Evolutionary conservation across 2,797 vertebrate species (phyloP).

Genomic region (Alca torda): DNA sequence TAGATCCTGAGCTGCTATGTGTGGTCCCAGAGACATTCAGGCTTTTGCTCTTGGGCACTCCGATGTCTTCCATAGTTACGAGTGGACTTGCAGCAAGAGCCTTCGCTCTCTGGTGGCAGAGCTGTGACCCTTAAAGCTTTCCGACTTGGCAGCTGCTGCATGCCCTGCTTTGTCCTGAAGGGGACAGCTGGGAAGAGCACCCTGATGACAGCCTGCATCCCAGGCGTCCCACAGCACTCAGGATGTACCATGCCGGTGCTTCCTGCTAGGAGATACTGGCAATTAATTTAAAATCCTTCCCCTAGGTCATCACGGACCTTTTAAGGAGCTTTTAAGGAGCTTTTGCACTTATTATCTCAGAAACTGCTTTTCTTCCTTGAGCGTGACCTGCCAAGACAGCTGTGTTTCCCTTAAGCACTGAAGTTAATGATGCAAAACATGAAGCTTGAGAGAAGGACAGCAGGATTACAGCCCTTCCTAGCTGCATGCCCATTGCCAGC

Average conservation of each 20-base stretch:
- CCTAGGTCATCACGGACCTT: neutral
- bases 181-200: neutral
- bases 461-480: neutral
- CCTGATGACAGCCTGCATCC: neutral
- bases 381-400: neutral
- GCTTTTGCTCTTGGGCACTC: neutral
- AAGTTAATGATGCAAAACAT: neutral
- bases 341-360: neutral
- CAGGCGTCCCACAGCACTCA: neutral
- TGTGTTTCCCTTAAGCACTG: constrained; percentile 32
- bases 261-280: neutral
- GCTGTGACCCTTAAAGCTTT: neutral
- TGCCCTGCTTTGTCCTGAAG: neutral
- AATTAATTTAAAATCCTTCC: constrained; percentile 15
- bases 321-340: constrained; percentile 31
- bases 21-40: neutral
- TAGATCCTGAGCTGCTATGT: neutral
- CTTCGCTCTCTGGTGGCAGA: neutral
- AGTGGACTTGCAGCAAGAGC: neutral
- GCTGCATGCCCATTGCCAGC: neutral
- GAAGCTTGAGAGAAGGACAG: neutral
- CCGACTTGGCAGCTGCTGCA: neutral
- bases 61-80: accelerated
- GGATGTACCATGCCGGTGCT: neutral
- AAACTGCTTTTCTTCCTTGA: neutral